phyloP scores from a whole-genome alignment of 1,140 invertebrate species.

The Neodiprion fabricii region DNA sequence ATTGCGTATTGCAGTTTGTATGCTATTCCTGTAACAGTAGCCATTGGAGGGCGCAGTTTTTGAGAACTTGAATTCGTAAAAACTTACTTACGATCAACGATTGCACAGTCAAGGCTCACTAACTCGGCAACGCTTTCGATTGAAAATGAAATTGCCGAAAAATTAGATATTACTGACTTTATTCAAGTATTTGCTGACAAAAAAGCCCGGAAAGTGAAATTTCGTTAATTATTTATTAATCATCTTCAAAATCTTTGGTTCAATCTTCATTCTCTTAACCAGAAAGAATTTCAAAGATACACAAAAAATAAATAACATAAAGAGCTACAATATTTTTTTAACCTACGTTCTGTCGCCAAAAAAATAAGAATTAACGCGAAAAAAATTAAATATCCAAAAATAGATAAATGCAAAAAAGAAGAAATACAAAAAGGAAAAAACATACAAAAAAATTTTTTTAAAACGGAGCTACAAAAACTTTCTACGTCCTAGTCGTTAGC shows the following conservation, averaged over 20 bases:
- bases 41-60: constrained; percentile 32
- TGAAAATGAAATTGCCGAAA: constrained; percentile 29
- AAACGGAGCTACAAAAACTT: not conserved
- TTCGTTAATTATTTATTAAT: not conserved
- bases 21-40: constrained; percentile 28
- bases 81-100: constrained; percentile 21
- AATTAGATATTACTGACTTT: constrained; percentile 9
- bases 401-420: too few relatives aligned
- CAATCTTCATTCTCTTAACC: not conserved
- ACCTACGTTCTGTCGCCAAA: not conserved
- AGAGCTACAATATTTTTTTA: not conserved
- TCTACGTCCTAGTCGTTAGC: not conserved
- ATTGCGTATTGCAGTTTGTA: constrained; percentile 14
- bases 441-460: too few relatives aligned
- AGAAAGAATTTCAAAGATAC: not conserved
- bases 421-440: not conserved
- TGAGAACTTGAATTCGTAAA: constrained; percentile 23
- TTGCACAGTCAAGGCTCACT: constrained; percentile 26
- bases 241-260: not conserved
- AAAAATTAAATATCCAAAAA: too few relatives aligned
- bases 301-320: not conserved
- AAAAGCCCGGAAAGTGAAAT: constrained; percentile 1
- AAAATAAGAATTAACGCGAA: not conserved
- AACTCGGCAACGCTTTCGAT: constrained; percentile 27
- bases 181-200: constrained; percentile 7